Conservation (phyloP, 1,140 invertebrate species). For the Trichoplusia ni region DNA sequence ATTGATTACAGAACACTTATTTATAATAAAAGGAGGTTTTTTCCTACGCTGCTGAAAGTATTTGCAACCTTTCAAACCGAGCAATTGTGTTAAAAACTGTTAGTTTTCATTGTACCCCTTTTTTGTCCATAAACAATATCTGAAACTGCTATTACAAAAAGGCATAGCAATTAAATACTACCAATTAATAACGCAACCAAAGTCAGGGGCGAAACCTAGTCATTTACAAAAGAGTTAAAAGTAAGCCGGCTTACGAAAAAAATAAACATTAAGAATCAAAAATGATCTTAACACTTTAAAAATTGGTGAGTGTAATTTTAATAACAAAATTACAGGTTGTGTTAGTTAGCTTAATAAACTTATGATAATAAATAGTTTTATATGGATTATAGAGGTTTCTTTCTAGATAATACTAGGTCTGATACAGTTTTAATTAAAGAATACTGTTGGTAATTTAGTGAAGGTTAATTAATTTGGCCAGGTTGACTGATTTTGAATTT, state of each 20-base stretch:
- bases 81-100: too few relatives aligned
- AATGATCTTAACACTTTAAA: constrained; percentile 44
- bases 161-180: neutral
- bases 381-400: constrained; percentile 3
- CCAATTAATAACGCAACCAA: neutral
- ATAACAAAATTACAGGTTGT: constrained; percentile 42
- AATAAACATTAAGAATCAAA: constrained; percentile 16
- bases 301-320: constrained; percentile 29
- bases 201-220: neutral
- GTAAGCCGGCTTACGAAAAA: constrained; percentile 13
- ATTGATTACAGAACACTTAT: too few relatives aligned
- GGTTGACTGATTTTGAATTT: neutral
- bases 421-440: constrained; percentile 11
- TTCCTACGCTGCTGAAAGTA: too few relatives aligned
- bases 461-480: neutral
- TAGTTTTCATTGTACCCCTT: too few relatives aligned
- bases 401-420: neutral
- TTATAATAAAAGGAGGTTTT: too few relatives aligned
- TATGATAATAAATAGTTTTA: constrained; percentile 12
- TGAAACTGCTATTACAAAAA: neutral
- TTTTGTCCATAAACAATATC: too few relatives aligned
- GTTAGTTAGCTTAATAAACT: constrained; percentile 17
- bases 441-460: neutral
- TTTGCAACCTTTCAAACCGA: too few relatives aligned
- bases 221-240: constrained; percentile 8